Conservation (phyloP, 2,888 invertebrate genomes). For the Arrhopalites spinosus region DNA sequence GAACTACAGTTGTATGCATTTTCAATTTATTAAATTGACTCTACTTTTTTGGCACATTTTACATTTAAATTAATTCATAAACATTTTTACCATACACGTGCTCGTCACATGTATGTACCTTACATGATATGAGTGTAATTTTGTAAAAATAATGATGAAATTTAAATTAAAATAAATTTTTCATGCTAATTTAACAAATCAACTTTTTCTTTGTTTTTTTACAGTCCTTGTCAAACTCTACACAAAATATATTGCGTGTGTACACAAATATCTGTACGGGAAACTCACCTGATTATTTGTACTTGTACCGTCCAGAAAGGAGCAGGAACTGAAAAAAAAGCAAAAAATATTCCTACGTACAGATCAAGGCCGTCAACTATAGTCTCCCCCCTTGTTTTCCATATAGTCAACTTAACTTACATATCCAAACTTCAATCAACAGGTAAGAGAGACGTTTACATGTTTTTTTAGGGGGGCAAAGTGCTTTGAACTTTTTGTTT, state of each 20-base stretch:
- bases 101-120: too few species aligned
- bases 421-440: slow-evolving; percentile 10
- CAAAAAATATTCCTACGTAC: too few species aligned
- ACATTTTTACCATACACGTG: too few species aligned
- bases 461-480: not conserved
- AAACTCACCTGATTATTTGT: slow-evolving; percentile 11
- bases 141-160: too few species aligned
- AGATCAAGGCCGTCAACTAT: slow-evolving; percentile 22
- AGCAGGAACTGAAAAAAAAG: slow-evolving; percentile 27
- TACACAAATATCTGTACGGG: not conserved
- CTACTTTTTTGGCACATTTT: not conserved
- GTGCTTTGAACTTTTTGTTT: too few species aligned
- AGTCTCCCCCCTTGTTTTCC: not conserved
- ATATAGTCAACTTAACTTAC: not conserved
- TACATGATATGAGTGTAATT: too few species aligned
- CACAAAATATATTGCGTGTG: too few species aligned
- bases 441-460: not conserved
- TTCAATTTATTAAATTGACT: not conserved
- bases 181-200: too few species aligned
- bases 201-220: too few species aligned
- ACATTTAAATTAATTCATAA: not conserved
- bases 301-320: slow-evolving; percentile 5
- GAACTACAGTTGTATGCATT: too few species aligned
- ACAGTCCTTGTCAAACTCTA: too few species aligned
- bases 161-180: too few species aligned